A percentile compares a stretch with the other conserved stretches of the same genome.
Evolutionary conservation across 1,140 invertebrate species (phyloP).

Genomic region (Drosophila bocki): DNA sequence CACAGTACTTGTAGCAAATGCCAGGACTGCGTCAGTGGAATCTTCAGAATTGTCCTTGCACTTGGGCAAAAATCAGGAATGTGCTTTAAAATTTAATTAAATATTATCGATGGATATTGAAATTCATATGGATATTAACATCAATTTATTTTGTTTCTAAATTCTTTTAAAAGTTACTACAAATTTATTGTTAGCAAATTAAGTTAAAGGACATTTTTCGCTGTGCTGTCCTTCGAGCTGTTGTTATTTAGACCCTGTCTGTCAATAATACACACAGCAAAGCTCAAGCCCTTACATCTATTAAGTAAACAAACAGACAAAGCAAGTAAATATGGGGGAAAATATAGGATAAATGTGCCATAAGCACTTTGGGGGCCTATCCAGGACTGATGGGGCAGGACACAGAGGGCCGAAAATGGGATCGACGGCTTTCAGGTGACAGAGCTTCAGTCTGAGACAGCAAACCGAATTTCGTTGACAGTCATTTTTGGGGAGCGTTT

Average conservation of each 20-base stretch:
- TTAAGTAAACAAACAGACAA: conserved; percentile 63
- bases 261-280: conserved; percentile 52
- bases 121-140: neutral
- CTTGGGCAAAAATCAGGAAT: neutral
- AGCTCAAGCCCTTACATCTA: conserved; percentile 57
- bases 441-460: conserved; percentile 6
- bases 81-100: neutral
- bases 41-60: conserved; percentile 24
- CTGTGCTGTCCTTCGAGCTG: conserved; percentile 23
- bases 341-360: conserved; percentile 49
- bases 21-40: conserved; percentile 49
- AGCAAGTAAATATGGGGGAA: conserved; percentile 37
- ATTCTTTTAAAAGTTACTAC: too few species aligned
- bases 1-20: conserved; percentile 53
- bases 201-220: neutral
- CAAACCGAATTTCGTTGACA: conserved; percentile 47
- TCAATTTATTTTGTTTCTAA: too few species aligned
- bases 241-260: conserved; percentile 49
- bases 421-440: conserved; percentile 29
- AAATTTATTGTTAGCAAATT: neutral
- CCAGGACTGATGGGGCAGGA: conserved; percentile 33
- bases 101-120: neutral
- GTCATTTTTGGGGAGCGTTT: conserved; percentile 39
- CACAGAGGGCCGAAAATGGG: conserved; percentile 6
- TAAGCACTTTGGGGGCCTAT: conserved; percentile 61